A percentile compares a stretch with the other conserved stretches of the same genome.
phyloP scores from a whole-genome alignment of 2,888 invertebrate genomes.

The Erannis defoliaria region DNA sequence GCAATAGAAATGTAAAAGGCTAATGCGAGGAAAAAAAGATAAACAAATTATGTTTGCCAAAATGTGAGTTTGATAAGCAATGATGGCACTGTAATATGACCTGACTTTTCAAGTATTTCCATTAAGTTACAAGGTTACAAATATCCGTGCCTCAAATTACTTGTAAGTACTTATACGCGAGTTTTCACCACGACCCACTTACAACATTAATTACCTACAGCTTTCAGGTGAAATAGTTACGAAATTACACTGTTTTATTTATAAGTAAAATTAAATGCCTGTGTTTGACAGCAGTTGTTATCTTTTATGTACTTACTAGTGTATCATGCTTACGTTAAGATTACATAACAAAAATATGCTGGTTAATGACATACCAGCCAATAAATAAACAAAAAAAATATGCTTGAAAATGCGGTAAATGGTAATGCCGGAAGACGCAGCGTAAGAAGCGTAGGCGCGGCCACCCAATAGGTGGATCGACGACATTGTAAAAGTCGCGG shows the following conservation, averaged over 20 bases:
- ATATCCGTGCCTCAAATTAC: constrained; percentile 5
- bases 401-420: no score
- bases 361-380: no score
- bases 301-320: no score
- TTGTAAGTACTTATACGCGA: constrained; percentile 12
- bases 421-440: no score
- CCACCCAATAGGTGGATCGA: no score
- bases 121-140: constrained; percentile 1
- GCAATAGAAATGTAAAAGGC: no score
- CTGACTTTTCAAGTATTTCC: constrained; percentile 1
- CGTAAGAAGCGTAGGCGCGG: no score
- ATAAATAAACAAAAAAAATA: no score
- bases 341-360: no score
- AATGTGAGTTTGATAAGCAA: not conserved
- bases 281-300: not conserved
- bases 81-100: not conserved
- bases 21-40: not conserved
- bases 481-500: no score
- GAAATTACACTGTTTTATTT: constrained; percentile 1
- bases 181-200: constrained; percentile 39
- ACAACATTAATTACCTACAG: constrained; percentile 22
- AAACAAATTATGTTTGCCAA: not conserved
- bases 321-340: not conserved
- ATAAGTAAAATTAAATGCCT: not conserved
- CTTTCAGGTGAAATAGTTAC: constrained; percentile 7